Base-by-base conservation (phyloP, 2,888 invertebrate species). In the Campaea margaritaria region DNA sequence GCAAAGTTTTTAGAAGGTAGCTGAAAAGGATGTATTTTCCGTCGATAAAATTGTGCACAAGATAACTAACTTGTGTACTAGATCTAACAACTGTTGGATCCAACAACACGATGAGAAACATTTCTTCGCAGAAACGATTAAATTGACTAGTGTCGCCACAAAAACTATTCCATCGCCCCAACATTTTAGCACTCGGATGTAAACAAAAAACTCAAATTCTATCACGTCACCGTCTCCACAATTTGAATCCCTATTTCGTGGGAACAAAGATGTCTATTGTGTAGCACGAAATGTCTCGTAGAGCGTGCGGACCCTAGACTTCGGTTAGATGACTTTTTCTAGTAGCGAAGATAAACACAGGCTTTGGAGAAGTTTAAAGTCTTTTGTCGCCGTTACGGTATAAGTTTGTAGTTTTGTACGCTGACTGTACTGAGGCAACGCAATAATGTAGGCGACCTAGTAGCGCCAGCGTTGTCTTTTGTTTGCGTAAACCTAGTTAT, bases 321-420 rank as follows among this genome's bases (percentile, higher is more conserved):
- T 53, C 48, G 45, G 50, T 61, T 55, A 65, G 69, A 69, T 67
- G 67, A 67, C 67, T 67, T 69, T 60, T 64, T 62, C 58, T 56
- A 47, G 64, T 61, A 60, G 43, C 12, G 49, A 13, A 59, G 42
- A 69, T 67, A 69, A 69, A 65, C 64, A 67, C 51, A 51, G 56
- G 60, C 58, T 59, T 56, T 52, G 43, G 50, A 47, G 50, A 64
- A 64, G 54, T 67, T 65, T 61, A 47, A 64, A 60, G 58, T 64
- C 59, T 64, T 67, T 69, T 69, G 69, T 69, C 62, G 65, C 61
- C 59, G 55, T 55, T 58, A 60, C 55, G 61, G 55, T 34, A 39
- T 38, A 56, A 63, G 48, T 62, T 63, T 48, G 43, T 63, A 50
- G 56, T 50, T n/a, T n/a, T n/a, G n/a, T n/a, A 27, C 16, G 42